Evolutionary conservation across 1,140 invertebrate species (phyloP).

Genomic region (Philaenus spumarius): DNA sequence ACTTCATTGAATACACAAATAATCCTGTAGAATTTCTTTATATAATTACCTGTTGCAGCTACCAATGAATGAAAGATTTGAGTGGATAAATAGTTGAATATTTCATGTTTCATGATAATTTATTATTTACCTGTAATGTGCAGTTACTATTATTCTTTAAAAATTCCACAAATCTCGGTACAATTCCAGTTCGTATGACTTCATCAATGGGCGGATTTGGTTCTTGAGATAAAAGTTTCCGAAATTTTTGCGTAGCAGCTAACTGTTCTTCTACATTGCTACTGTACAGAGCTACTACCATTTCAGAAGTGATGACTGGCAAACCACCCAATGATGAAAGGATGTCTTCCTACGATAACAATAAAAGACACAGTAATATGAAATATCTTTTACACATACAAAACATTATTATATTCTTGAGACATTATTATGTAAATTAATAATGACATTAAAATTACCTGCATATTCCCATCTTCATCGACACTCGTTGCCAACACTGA

Average conservation of each 20-base stretch:
- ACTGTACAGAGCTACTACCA: conserved; percentile 80
- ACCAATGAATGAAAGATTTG: too few species aligned
- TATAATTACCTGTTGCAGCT: too few species aligned
- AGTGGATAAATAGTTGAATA: too few species aligned
- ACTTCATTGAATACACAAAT: too few species aligned
- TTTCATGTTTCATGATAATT: too few species aligned
- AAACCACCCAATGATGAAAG: conserved; percentile 11
- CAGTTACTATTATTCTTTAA: conserved; percentile 75
- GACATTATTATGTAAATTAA: too few species aligned
- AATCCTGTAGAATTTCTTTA: too few species aligned
- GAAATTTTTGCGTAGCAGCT: conserved; percentile 87
- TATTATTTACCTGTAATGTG: conserved; percentile 74
- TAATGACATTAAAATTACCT: conserved; percentile 28
- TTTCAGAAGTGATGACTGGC: conserved; percentile 61
- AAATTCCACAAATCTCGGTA: conserved; percentile 94
- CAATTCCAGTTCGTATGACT: conserved; percentile 94
- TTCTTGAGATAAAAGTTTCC: conserved; percentile 90
- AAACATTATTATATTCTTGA: too few species aligned
- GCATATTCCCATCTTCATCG: conserved; percentile 42
- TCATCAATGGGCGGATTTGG: conserved; percentile 98
- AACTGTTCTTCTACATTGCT: conserved; percentile 73
- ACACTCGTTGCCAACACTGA: conserved; percentile 39
- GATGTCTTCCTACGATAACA: neutral
- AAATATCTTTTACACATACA: too few species aligned
- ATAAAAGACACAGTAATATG: neutral